These are phyloP conservation scores for Tachina lurida DNA, from an alignment of 2,888 invertebrate genomes.

Conservation along the genomic window DNA sequence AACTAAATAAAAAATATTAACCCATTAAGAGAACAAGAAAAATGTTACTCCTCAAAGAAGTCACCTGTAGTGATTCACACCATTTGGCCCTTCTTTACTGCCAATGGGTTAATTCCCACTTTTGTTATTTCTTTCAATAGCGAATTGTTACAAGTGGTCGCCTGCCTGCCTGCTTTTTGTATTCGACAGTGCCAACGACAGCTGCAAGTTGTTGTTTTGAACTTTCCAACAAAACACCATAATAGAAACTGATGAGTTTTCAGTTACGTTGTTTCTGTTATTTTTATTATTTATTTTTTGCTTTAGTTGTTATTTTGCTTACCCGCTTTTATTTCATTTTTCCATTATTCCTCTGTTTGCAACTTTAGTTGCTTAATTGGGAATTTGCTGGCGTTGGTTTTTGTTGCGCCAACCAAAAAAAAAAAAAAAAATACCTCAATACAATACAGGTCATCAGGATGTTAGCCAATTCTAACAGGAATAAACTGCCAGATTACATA, in stretches of 20 bases:
- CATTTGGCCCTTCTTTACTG: background rate
- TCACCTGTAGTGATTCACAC: background rate
- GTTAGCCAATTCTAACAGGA: constrained; percentile 34
- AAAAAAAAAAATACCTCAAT: background rate
- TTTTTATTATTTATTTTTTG: constrained; percentile 4
- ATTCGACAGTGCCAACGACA: constrained; percentile 38
- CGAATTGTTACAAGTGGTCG: constrained; percentile 9
- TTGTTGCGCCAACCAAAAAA: constrained; percentile 1
- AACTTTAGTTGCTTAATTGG: constrained; percentile 60
- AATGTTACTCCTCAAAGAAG: background rate
- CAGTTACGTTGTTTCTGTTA: background rate
- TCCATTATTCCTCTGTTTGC: constrained; percentile 41
- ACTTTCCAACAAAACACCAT: constrained; percentile 38
- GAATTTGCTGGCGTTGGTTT: constrained; percentile 38
- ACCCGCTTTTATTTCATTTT: constrained; percentile 30
- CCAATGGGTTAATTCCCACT: constrained; percentile 9
- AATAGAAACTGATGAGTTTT: constrained; percentile 58
- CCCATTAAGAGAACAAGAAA: constrained; percentile 7
- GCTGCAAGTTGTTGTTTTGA: constrained; percentile 52
- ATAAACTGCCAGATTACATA: constrained; percentile 44
- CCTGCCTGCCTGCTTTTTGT: constrained; percentile 17
- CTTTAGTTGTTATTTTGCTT: background rate
- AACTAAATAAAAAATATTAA: constrained; percentile 34
- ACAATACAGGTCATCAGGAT: constrained; percentile 59
- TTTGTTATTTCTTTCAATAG: constrained; percentile 27